Evolutionary conservation across 2,888 invertebrate genomes (phyloP).

Genomic region (Ormyrus rosae): DNA sequence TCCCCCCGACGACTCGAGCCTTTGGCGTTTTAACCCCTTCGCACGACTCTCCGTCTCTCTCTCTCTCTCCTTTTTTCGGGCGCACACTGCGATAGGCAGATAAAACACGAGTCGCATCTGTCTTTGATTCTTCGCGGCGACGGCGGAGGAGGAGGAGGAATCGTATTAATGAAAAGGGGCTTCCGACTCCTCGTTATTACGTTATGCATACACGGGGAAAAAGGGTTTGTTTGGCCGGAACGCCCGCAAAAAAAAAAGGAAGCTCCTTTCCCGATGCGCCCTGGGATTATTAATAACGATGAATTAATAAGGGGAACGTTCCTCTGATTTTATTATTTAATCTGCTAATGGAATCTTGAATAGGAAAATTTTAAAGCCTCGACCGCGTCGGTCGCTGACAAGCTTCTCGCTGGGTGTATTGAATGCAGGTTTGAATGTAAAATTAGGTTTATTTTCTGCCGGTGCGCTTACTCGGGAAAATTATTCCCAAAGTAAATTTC

Average conservation of each 20-base stretch:
- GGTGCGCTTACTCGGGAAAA: background rate
- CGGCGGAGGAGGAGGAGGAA: constrained; percentile 16
- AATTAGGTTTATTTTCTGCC: background rate
- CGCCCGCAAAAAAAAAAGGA: constrained; percentile 28
- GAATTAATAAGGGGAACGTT: constrained; percentile 7
- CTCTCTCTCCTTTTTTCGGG: constrained; percentile 57
- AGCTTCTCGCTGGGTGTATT: background rate
- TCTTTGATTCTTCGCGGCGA: constrained; percentile 43
- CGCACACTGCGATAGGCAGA: constrained; percentile 64
- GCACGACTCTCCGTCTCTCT: background rate
- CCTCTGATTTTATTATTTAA: background rate
- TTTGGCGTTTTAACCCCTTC: constrained; percentile 8
- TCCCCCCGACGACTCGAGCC: background rate
- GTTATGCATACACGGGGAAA: constrained; percentile 22
- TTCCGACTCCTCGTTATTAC: constrained; percentile 37
- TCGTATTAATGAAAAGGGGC: constrained; percentile 43
- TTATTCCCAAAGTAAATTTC: no score
- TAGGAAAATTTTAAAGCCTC: background rate
- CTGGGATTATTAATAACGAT: background rate
- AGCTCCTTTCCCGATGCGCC: background rate
- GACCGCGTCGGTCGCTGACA: background rate
- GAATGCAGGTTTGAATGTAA: background rate
- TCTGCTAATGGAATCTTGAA: background rate
- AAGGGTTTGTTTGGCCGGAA: constrained; percentile 31
- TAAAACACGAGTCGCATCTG: constrained; percentile 66